phyloP scores from a whole-genome alignment of 1,140 invertebrate genomes.

The Marisa cornuarietis region DNA sequence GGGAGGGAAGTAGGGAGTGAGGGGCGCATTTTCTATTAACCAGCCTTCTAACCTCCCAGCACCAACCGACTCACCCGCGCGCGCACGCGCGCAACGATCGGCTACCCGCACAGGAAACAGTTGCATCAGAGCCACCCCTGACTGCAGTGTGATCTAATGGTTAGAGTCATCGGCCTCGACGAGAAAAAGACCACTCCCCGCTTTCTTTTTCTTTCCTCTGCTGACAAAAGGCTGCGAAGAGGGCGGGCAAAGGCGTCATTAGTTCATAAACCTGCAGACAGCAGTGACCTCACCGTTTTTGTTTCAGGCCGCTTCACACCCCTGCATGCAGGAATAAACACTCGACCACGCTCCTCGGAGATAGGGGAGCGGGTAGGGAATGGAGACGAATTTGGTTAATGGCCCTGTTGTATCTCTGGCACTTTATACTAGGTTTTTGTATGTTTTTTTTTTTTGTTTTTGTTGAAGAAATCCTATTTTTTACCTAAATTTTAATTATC shows the following conservation, averaged over 20 bases:
- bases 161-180: neutral
- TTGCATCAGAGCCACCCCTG: neutral
- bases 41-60: neutral
- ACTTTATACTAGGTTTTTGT: too few species aligned
- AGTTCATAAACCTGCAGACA: conserved; percentile 8
- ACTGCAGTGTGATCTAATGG: neutral
- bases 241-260: neutral
- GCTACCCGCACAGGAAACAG: neutral
- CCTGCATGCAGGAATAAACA: too few species aligned
- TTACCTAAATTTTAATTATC: too few species aligned
- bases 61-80: neutral
- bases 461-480: too few species aligned
- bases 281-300: too few species aligned
- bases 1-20: neutral
- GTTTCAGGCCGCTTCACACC: too few species aligned
- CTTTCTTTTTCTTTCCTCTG: neutral
- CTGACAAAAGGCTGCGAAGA: neutral
- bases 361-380: too few species aligned
- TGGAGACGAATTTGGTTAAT: too few species aligned
- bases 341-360: too few species aligned
- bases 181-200: neutral
- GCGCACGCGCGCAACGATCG: neutral
- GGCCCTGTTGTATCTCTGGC: too few species aligned
- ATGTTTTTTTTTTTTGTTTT: too few species aligned
- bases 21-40: neutral